Evolutionary conservation across 2,797 vertebrate genomes (phyloP), one percentile per base, ranked within the genome.

Genomic region (Oreochromis grahami): DNA sequence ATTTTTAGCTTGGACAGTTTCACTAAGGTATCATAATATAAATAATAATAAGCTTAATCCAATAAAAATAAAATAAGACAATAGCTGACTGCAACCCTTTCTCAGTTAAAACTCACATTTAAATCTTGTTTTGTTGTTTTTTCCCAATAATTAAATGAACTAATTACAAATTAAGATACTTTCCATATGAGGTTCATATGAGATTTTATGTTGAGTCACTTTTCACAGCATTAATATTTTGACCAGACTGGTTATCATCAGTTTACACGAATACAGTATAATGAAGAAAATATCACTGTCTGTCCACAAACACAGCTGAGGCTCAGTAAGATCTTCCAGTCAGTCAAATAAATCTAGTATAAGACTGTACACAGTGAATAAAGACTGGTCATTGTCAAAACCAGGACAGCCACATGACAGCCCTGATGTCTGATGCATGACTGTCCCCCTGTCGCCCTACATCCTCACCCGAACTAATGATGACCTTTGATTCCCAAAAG

Each of bases 401-500:
- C 77, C 76, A 24, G 85, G 84, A 85, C 72, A 89, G 85, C 90
- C 87, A 81, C 91, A 87, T 92, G 94, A 92, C 92, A 91, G 91
- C 38, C 10, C 82, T 51, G 91, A 92, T 74, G 89, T 88, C 86
- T 93, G 93, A 93, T 82, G 93, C 91, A 84, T 91, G 89, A 89
- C 91, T 86, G 85, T 90, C 93, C 81, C 82, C 32, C 86, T 55
- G 86, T 90, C 90, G 78, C 86, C 92, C 83, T 84, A 91, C 91
- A 92, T 91, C 92, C 84, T 89, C 87, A 58, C 80, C 79, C 90
- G 29, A 89, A 93, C 90, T 94, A 94, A 95, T 92, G 92, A 94
- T 90, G 92, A 95, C 94, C 94, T 96, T 94, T 94, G 94, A 95
- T 91, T 94, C 88, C 92, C 89, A 91, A 92, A 93, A 93, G 93